phyloP scores from a whole-genome alignment of 2,797 vertebrate genomes.

The Gambelia wislizenii region DNA sequence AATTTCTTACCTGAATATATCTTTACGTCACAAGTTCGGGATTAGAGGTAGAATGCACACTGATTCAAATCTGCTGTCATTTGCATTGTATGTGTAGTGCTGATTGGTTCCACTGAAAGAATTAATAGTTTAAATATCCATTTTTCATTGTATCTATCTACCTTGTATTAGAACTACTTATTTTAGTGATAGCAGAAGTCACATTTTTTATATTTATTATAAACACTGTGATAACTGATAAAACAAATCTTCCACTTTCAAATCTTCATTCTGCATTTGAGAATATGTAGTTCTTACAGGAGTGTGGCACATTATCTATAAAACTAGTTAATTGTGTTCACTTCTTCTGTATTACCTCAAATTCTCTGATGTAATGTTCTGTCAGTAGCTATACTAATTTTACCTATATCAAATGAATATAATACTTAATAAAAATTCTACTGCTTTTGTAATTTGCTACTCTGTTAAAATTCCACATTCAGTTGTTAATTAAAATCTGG shows the following conservation, averaged over 20 bases:
- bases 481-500: slow-evolving; percentile 81
- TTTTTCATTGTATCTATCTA: slow-evolving; percentile 81
- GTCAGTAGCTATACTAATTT: slow-evolving; percentile 83
- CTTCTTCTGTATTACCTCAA: slow-evolving; percentile 83
- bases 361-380: slow-evolving; percentile 80
- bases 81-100: slow-evolving; percentile 80
- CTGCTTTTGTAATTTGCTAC: slow-evolving; percentile 75
- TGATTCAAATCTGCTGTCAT: slow-evolving; percentile 85
- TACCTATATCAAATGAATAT: slow-evolving; percentile 79
- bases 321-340: slow-evolving; percentile 86
- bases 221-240: slow-evolving; percentile 83
- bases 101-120: slow-evolving; percentile 86
- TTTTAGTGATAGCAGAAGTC: slow-evolving; percentile 86
- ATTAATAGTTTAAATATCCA: slow-evolving; percentile 81
- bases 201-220: slow-evolving; percentile 85
- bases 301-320: slow-evolving; percentile 83
- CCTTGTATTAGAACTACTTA: slow-evolving; percentile 81
- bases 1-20: slow-evolving; percentile 78
- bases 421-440: slow-evolving; percentile 77
- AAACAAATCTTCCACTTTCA: slow-evolving; percentile 86
- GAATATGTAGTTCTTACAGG: slow-evolving; percentile 83
- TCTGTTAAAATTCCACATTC: slow-evolving; percentile 74
- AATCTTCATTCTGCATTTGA: slow-evolving; percentile 85
- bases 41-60: slow-evolving; percentile 79
- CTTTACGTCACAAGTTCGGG: slow-evolving; percentile 77